Base-by-base conservation (phyloP, 1,140 invertebrate species). In the Cotesia typhae region DNA sequence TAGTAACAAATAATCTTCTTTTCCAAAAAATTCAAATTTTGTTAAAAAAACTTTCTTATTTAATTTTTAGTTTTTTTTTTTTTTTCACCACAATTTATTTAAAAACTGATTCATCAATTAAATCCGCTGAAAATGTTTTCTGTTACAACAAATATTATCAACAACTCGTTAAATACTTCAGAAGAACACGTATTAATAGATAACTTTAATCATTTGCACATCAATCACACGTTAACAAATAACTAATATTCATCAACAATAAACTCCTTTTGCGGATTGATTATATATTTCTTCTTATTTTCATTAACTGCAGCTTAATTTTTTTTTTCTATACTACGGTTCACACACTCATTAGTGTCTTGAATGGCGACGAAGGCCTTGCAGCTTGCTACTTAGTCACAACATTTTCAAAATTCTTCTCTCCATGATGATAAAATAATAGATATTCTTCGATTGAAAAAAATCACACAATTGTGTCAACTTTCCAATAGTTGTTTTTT, bases 301-400 rank as follows among this genome's bases (percentile, higher is more conserved):
- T 73, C 28, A 55, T 55, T 35, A 55, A 57, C 65, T 60, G 53
- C 17, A 52, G 3, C 57, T 17, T 41, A 3, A 5, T 55, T 65
- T 20, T 65, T n/a, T 64, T 47, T 67, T 55, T 72, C 35, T 35
- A 67, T 60, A 69, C 76, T 77, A 77, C 65, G 75, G 67, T 81
- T 84, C 83, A 84, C 84, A 85, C 83, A 85, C 81, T 81, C 63
- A 77, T 78, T 82, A 83, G 82, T 84, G 83, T 85, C 83, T 85
- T 79, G 79, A 41, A 74, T 77, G 72, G 71, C 74, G 36, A 75
- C 71, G 63, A 51, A 82, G 82, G 79, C 81, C 79, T 77, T 69
- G 60, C 28, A 17, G 77, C 79, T 81, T 80, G 71, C 53, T 76
- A 73, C 79, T 67, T 75, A 76, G 79, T 85, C 83, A 85, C 83